A percentile compares a stretch with the other conserved stretches of the same genome.
These are phyloP conservation scores for Cephus runcator DNA, from an alignment of 2,888 invertebrate species.

Conservation along the genomic window DNA sequence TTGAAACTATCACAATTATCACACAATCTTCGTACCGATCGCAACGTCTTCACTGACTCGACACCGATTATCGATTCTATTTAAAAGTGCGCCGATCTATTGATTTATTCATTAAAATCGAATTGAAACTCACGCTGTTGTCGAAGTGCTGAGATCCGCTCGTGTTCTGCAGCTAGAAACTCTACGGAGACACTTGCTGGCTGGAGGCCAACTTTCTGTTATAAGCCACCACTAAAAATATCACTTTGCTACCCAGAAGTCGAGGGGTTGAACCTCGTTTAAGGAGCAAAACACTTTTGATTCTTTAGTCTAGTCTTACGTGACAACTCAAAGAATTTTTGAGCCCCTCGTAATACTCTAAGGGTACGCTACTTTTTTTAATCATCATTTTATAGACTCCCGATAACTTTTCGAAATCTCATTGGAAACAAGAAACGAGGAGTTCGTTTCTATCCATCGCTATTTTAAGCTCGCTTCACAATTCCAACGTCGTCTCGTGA, in stretches of 20 bases:
- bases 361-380: background rate
- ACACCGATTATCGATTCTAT: no score
- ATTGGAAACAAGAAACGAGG: background rate
- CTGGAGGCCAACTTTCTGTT: constrained; percentile 10
- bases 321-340: background rate
- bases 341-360: background rate
- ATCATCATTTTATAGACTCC: background rate
- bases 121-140: constrained; percentile 17
- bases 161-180: constrained; percentile 19
- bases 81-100: background rate
- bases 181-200: constrained; percentile 24
- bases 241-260: constrained; percentile 15
- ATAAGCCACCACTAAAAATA: constrained; percentile 24
- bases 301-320: background rate
- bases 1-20: background rate
- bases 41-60: background rate
- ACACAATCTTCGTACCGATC: background rate
- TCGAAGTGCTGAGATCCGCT: constrained; percentile 22
- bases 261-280: constrained; percentile 9
- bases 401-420: background rate
- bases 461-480: background rate
- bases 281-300: background rate
- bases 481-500: background rate
- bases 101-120: background rate
- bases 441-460: background rate